phyloP scores from a whole-genome alignment of 2,113 vertebrate genomes.

The Trogon melanurus region DNA sequence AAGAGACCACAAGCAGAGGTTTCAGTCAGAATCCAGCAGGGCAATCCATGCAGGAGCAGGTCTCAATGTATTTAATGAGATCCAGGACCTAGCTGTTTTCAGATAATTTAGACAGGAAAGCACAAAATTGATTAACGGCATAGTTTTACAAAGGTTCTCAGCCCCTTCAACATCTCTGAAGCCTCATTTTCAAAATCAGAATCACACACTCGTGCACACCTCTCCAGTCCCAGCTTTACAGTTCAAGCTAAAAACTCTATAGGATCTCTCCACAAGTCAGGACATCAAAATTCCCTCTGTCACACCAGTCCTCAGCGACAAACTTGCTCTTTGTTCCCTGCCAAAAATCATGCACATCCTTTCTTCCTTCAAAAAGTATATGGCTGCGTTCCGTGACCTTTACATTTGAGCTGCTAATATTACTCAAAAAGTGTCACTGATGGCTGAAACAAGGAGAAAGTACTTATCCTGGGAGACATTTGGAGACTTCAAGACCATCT shows the following conservation, averaged over 20 bases:
- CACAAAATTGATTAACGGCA: not conserved
- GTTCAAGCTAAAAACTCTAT: not conserved
- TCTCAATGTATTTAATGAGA: not conserved
- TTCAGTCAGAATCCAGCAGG: not conserved
- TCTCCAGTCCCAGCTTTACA: not conserved
- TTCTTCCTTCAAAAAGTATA: not conserved
- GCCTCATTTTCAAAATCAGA: not conserved
- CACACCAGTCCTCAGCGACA: not conserved
- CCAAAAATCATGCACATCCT: not conserved
- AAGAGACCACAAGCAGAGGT: fast-evolving
- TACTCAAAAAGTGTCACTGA: not conserved
- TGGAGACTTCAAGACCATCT: conserved; percentile 21
- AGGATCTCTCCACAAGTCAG: not conserved
- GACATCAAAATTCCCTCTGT: not conserved
- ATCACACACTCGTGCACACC: not conserved
- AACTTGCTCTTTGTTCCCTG: not conserved
- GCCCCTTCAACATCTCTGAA: not conserved
- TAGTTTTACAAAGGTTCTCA: not conserved
- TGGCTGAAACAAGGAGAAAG: conserved; percentile 1
- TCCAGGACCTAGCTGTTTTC: not conserved
- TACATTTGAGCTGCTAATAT: not conserved
- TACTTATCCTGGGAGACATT: not conserved
- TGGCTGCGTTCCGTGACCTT: not conserved
- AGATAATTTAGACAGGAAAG: not conserved
- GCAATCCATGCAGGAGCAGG: not conserved